These are phyloP conservation scores for Pipra filicauda DNA, from an alignment of 2,113 vertebrate species.

Conservation along the genomic window DNA sequence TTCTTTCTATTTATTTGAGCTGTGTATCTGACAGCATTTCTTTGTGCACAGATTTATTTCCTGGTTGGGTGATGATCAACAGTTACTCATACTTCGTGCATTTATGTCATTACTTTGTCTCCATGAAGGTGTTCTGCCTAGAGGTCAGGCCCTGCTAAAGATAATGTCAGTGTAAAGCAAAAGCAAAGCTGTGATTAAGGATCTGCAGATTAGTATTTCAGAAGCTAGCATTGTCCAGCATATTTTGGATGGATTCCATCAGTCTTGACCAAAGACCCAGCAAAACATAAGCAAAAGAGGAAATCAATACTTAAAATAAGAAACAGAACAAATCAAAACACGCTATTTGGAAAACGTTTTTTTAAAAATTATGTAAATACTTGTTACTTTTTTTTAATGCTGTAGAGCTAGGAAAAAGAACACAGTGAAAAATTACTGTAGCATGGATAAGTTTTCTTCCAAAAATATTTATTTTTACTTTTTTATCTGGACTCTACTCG, in stretches of 20 bases:
- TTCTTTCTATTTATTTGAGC: not conserved
- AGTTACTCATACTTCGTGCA: not conserved
- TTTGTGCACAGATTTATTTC: not conserved
- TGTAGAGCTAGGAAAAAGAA: not conserved
- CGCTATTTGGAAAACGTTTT: not conserved
- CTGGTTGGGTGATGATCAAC: not conserved
- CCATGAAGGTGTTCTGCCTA: not conserved
- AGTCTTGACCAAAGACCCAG: not conserved
- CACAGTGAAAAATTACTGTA: not conserved
- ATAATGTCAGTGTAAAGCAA: not conserved
- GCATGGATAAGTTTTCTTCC: not conserved
- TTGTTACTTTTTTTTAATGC: not conserved
- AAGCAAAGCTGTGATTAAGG: not conserved
- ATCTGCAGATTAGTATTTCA: not conserved
- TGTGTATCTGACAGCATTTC: not conserved
- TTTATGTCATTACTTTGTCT: not conserved
- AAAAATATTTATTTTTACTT: not conserved
- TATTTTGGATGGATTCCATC: not conserved
- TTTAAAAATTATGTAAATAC: not conserved
- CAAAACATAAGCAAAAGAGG: not conserved
- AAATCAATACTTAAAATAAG: not conserved
- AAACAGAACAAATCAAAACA: not conserved
- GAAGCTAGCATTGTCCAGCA: not conserved
- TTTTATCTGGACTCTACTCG: not conserved
- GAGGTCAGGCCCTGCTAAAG: not conserved